phyloP scores from a whole-genome alignment of 2,797 vertebrate genomes.

The Mormyrus hasselquistii region DNA sequence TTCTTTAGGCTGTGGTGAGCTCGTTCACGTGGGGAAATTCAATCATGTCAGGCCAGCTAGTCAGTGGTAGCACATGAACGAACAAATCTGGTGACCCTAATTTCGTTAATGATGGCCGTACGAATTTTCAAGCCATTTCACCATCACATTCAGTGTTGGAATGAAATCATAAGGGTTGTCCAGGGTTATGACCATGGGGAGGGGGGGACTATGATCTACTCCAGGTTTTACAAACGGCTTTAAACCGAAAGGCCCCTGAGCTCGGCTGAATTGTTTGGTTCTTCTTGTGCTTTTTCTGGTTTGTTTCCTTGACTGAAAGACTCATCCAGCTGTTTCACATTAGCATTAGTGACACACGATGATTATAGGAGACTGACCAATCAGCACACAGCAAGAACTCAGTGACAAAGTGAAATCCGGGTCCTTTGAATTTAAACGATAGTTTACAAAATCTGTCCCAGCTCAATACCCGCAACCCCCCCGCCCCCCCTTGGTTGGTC shows the following conservation, averaged over 20 bases:
- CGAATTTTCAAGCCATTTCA: not conserved
- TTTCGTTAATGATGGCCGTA: not conserved
- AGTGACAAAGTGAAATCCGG: not conserved
- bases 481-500: no score
- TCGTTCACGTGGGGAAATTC: not conserved
- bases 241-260: not conserved
- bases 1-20: not conserved
- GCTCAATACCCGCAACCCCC: no score
- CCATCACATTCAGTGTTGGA: not conserved
- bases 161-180: not conserved
- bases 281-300: no score
- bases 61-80: not conserved
- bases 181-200: no score
- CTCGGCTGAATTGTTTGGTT: not conserved
- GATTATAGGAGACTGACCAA: no score
- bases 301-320: no score
- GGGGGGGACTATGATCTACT: not conserved
- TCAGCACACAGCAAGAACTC: no score
- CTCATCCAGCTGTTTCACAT: no score
- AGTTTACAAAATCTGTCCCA: not conserved
- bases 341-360: no score
- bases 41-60: not conserved
- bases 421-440: not conserved
- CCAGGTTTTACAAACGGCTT: not conserved
- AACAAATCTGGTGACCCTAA: not conserved